phyloP scores from a whole-genome alignment of 2,797 vertebrate genomes.

The Hypotaenidia okinawae region DNA sequence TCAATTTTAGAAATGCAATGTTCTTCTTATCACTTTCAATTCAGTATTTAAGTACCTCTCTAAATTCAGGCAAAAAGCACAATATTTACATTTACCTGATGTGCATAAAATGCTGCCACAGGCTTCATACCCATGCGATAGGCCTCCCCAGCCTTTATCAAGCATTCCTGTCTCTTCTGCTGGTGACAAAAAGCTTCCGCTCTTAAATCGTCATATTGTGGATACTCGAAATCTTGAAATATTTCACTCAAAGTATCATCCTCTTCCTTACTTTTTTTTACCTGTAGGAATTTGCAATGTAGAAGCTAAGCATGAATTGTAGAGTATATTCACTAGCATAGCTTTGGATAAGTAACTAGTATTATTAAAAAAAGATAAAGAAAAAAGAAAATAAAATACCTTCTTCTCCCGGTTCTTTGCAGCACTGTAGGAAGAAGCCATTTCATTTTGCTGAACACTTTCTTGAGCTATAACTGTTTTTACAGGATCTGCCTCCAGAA shows the following conservation, averaged over 20 bases:
- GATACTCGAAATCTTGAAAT: slow-evolving; percentile 90
- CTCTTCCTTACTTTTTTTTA: slow-evolving; percentile 71
- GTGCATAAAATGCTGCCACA: slow-evolving; percentile 93
- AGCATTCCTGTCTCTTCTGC: slow-evolving; percentile 86
- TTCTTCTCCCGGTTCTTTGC: slow-evolving; percentile 77
- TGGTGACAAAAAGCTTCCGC: slow-evolving; percentile 91
- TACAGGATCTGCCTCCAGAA: slow-evolving; percentile 89
- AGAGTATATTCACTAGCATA: background rate
- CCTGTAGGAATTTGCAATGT: slow-evolving; percentile 39
- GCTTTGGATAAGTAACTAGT: background rate
- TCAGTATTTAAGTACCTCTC: background rate
- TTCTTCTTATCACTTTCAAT: background rate
- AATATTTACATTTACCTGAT: slow-evolving; percentile 80
- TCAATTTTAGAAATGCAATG: background rate
- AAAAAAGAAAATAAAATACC: slow-evolving; percentile 63
- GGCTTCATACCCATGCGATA: slow-evolving; percentile 88
- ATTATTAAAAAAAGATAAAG: background rate
- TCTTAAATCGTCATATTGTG: slow-evolving; percentile 91
- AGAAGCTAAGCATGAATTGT: background rate
- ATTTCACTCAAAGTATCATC: slow-evolving; percentile 69
- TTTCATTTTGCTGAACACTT: slow-evolving; percentile 73
- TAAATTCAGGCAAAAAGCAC: background rate
- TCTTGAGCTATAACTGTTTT: slow-evolving; percentile 91
- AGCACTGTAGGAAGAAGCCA: slow-evolving; percentile 69
- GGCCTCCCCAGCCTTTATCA: slow-evolving; percentile 91